Conservation (phyloP, 1,140 invertebrate genomes). For the Drosophila mojavensis region DNA sequence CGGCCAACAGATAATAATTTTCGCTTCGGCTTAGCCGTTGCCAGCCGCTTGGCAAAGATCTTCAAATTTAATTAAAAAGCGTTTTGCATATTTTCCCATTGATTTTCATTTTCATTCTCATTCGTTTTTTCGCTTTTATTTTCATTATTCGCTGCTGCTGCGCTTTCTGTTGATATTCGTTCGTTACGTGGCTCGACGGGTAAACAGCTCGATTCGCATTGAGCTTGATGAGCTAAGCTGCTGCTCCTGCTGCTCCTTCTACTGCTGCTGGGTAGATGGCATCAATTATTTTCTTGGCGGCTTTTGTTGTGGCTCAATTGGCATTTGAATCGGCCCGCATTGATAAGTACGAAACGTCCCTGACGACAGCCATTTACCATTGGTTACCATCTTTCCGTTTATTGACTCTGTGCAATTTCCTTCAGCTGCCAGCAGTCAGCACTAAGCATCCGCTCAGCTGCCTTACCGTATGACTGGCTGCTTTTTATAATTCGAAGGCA, state of each 20-base stretch:
- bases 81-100: constrained; percentile 70
- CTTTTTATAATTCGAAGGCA: constrained; percentile 55
- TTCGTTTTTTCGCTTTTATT: neutral
- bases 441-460: too few relatives aligned
- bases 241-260: neutral
- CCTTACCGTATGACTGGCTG: neutral
- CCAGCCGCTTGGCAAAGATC: constrained; percentile 41
- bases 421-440: neutral
- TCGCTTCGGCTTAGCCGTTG: constrained; percentile 39
- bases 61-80: constrained; percentile 76
- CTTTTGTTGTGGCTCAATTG: constrained; percentile 50
- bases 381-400: constrained; percentile 36
- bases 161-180: constrained; percentile 35
- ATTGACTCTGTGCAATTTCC: constrained; percentile 22
- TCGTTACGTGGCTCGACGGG: neutral
- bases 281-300: constrained; percentile 42
- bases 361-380: constrained; percentile 18
- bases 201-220: neutral
- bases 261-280: constrained; percentile 6
- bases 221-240: neutral
- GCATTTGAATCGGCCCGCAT: constrained; percentile 52
- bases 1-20: constrained; percentile 46
- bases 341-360: constrained; percentile 29
- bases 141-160: neutral
- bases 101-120: constrained; percentile 46